phyloP scores from a whole-genome alignment of 2,888 invertebrate genomes.

The Andrena dorsata region DNA sequence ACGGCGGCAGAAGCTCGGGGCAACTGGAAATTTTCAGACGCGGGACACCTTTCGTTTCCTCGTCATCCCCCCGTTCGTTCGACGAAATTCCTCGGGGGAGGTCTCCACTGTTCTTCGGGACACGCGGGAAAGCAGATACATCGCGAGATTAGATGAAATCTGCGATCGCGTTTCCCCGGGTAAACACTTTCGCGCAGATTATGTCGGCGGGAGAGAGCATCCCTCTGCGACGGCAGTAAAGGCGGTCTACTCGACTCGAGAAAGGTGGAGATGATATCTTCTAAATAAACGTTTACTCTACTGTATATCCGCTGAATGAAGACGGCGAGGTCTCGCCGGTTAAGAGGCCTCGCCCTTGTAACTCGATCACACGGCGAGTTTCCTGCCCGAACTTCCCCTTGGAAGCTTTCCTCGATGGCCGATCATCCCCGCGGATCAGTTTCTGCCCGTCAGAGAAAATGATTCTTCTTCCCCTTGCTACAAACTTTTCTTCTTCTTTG shows the following conservation, averaged over 20 bases:
- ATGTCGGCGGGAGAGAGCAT: conserved; percentile 64
- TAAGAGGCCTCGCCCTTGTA: conserved; percentile 68
- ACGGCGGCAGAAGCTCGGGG: neutral
- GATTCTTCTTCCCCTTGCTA: conserved; percentile 20
- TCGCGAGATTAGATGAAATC: conserved; percentile 77
- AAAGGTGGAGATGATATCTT: conserved; percentile 79
- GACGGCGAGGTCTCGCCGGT: conserved; percentile 54
- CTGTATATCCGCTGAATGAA: conserved; percentile 67
- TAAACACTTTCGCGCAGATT: conserved; percentile 78
- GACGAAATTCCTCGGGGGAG: conserved; percentile 1
- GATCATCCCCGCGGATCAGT: conserved; percentile 46
- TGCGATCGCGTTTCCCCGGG: conserved; percentile 75
- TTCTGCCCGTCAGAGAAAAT: conserved; percentile 22
- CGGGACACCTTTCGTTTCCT: neutral
- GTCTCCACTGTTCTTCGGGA: conserved; percentile 20
- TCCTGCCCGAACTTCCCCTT: conserved; percentile 37
- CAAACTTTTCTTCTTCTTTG: conserved; percentile 1
- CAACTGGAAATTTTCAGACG: neutral
- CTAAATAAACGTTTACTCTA: conserved; percentile 81
- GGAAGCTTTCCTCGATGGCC: conserved; percentile 28
- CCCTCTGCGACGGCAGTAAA: conserved; percentile 35
- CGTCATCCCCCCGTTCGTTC: neutral
- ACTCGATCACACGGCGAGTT: conserved; percentile 60
- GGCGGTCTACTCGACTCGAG: conserved; percentile 58
- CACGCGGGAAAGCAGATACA: conserved; percentile 45